Conservation (phyloP, 2,113 vertebrate species). For the Girardinichthys multiradiatus region DNA sequence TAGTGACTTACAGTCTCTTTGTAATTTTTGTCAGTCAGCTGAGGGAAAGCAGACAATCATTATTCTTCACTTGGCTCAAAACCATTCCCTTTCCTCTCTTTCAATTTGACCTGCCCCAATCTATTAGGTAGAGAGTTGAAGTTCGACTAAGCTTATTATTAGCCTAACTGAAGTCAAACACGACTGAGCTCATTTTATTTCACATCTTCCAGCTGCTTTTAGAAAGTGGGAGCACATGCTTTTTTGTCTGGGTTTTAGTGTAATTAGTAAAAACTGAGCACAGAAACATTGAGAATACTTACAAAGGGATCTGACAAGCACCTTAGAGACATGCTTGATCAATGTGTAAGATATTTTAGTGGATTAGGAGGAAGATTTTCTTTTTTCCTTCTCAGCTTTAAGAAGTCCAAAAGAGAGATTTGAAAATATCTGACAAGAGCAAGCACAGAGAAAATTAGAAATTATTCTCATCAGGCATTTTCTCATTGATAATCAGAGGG, state of each 20-base stretch:
- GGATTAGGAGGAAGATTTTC: background rate
- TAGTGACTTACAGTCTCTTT: constrained; percentile 54
- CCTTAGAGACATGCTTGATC: constrained; percentile 25
- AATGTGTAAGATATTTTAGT: constrained; percentile 7
- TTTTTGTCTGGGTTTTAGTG: background rate
- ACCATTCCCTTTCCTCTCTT: constrained; percentile 19
- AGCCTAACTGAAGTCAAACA: constrained; percentile 33
- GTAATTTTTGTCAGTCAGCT: constrained; percentile 50
- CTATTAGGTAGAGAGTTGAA: constrained; percentile 21
- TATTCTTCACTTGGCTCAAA: constrained; percentile 20
- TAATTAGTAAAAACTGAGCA: constrained; percentile 1
- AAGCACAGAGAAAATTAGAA: background rate
- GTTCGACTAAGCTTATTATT: constrained; percentile 40
- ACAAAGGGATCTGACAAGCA: constrained; percentile 14
- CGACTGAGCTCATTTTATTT: constrained; percentile 32
- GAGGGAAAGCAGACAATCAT: constrained; percentile 37
- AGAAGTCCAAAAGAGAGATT: background rate
- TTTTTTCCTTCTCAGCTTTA: background rate
- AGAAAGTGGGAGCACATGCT: constrained; percentile 10
- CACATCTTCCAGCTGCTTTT: constrained; percentile 23
- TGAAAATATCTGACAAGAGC: background rate
- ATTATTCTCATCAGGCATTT: background rate
- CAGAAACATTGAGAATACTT: constrained; percentile 2
- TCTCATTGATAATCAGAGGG: background rate
- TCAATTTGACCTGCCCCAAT: constrained; percentile 9